Conservation (phyloP, 2,113 vertebrate genomes). For the Xyrauchen texanus region DNA sequence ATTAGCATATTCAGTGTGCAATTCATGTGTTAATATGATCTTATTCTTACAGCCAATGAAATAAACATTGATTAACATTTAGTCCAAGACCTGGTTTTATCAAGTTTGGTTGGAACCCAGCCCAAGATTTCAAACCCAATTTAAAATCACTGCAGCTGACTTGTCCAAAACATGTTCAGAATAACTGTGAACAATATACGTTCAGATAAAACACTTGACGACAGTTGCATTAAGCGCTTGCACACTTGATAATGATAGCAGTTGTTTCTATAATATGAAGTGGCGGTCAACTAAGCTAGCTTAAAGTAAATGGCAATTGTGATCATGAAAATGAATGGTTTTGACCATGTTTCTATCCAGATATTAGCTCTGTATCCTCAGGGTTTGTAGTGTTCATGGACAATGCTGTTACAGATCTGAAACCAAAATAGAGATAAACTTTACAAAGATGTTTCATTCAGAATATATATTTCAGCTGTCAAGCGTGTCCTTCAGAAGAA, state of each 20-base stretch:
- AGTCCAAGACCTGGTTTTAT: not conserved
- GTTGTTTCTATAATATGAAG: conserved; percentile 3
- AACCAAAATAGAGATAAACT: conserved; percentile 64
- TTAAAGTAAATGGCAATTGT: conserved; percentile 6
- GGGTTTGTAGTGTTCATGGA: conserved; percentile 49
- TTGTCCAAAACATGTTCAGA: not conserved
- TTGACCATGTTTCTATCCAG: conserved; percentile 14
- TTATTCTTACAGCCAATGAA: too few relatives aligned
- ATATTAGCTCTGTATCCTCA: conserved; percentile 38
- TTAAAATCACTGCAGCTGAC: not conserved
- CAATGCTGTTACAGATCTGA: conserved; percentile 71
- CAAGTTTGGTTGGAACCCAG: not conserved
- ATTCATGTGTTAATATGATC: too few relatives aligned
- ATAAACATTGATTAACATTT: too few relatives aligned
- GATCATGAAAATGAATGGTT: not conserved
- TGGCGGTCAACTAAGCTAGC: conserved; percentile 30
- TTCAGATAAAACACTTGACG: not conserved
- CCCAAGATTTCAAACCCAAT: not conserved
- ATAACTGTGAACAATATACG: not conserved
- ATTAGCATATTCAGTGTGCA: too few relatives aligned
- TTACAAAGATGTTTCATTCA: conserved; percentile 38
- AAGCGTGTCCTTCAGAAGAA: not conserved
- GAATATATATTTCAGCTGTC: too few relatives aligned
- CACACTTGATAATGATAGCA: conserved; percentile 14
- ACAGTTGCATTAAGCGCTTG: conserved; percentile 13